Evolutionary conservation across 2,797 vertebrate species (phyloP).

Genomic region (Australoheros facetus): DNA sequence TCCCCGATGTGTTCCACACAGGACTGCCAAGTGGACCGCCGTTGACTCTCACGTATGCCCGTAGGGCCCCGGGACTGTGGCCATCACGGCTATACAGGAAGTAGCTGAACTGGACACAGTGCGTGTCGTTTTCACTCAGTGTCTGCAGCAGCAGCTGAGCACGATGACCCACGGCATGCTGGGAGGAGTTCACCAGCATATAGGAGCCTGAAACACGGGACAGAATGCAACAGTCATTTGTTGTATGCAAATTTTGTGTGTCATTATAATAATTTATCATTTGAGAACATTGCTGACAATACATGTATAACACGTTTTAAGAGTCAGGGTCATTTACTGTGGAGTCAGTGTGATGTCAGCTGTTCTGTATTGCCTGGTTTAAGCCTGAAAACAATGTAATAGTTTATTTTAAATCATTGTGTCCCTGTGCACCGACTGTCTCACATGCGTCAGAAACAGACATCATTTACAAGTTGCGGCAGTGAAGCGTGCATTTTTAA

Average conservation of each 20-base stretch:
- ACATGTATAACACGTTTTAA: neutral
- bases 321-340: neutral
- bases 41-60: conserved; percentile 89
- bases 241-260: neutral
- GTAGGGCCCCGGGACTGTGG: conserved; percentile 89
- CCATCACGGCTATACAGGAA: conserved; percentile 94
- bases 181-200: conserved; percentile 95
- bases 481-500: conserved; percentile 20
- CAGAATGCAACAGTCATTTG: neutral
- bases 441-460: conserved; percentile 9
- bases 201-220: conserved; percentile 86
- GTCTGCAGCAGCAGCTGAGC: conserved; percentile 91
- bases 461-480: neutral
- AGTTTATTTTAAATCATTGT: conserved; percentile 3
- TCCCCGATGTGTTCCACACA: conserved; percentile 90
- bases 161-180: conserved; percentile 88
- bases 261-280: neutral
- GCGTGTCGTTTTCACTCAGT: conserved; percentile 96
- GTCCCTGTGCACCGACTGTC: neutral
- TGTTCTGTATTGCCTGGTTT: neutral
- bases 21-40: conserved; percentile 89
- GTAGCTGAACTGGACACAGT: conserved; percentile 98
- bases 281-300: neutral
- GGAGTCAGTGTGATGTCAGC: neutral
- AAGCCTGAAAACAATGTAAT: neutral